Evolutionary conservation across 2,888 invertebrate species (phyloP), one percentile per base, ranked within the genome.

Genomic region (Scaeva pyrastri): DNA sequence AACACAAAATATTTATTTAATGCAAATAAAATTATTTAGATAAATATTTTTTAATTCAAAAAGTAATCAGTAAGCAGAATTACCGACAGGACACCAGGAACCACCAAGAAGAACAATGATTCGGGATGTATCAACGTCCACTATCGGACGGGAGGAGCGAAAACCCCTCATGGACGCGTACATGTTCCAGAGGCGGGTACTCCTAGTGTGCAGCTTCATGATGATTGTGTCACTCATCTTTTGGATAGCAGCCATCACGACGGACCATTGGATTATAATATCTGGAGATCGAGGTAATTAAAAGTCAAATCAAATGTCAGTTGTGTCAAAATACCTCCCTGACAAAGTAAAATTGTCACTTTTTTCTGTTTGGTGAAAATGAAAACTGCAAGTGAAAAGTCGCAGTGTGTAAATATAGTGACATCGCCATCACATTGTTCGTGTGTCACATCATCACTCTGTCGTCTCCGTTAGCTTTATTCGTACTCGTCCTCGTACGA

Each of bases 211-310:
- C 89, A 96, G 96, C 0, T 91, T 94, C 12, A 92, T 96, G 12
- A 94, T 96, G 56, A 95, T 95, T 0, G 89, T 96, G 0, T 94
- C 95, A 26, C 93, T 95, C 4, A 93, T 96, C 72, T 90, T 96
- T 50, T 97, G 96, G 96, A 94, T 95, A 56, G 93, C 95, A 14
- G 96, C 96, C 23, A 95, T 96, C 62, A 94, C 95, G 85, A 96
- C 96, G 3, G 94, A 95, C 90, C 95, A 95, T 90, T 97, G 96
- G 96, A 95, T 95, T 88, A 94, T 94, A 55, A 94, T 96, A 83
- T 90, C 92, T 1, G 92, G 92, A 68, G 89, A 90, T 31, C 82
- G 88, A 88, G 92, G 92, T 92, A 88, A 71, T 88, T 76, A 43
- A 60, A 41, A n/a, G n/a, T 60, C 10, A 36, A 19, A 41, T 50